Evolutionary conservation across 2,113 vertebrate genomes (phyloP).

Genomic region (Prietella phreatophila): DNA sequence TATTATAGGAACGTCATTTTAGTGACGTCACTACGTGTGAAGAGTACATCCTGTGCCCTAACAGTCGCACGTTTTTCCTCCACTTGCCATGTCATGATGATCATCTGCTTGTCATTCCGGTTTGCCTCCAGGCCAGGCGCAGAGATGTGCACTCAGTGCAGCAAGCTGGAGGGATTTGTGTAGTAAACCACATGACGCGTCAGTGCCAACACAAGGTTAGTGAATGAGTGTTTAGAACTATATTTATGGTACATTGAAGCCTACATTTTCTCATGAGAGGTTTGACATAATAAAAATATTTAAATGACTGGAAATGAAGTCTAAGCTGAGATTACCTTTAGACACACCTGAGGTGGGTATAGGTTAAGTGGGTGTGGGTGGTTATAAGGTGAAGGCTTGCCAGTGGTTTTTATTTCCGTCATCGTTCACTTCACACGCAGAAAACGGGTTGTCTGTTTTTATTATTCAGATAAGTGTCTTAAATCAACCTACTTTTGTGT

Average conservation of each 20-base stretch:
- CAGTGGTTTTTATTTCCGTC: not conserved
- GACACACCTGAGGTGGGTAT: not conserved
- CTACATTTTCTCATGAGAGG: not conserved
- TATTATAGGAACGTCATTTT: not conserved
- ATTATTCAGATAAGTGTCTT: too few relatives aligned
- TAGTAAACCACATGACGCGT: slow-evolving; percentile 64
- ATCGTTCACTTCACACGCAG: too few relatives aligned
- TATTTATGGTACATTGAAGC: not conserved
- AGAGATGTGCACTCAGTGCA: slow-evolving; percentile 47
- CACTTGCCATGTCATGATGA: not conserved
- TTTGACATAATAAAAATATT: not conserved
- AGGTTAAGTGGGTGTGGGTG: not conserved
- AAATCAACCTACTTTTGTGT: too few relatives aligned
- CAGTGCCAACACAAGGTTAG: slow-evolving; percentile 54
- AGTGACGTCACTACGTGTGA: too few relatives aligned
- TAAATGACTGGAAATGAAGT: not conserved
- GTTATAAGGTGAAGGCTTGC: not conserved
- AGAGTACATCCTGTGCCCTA: too few relatives aligned
- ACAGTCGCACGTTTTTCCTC: not conserved
- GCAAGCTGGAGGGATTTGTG: slow-evolving; percentile 64
- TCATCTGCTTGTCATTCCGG: not conserved
- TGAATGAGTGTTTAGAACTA: not conserved
- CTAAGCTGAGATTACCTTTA: not conserved
- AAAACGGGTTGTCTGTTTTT: too few relatives aligned
- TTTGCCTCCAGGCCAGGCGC: slow-evolving; percentile 57